These are phyloP conservation scores for Brassicogethes aeneus DNA, from an alignment of 2,888 invertebrate genomes.

Conservation along the genomic window DNA sequence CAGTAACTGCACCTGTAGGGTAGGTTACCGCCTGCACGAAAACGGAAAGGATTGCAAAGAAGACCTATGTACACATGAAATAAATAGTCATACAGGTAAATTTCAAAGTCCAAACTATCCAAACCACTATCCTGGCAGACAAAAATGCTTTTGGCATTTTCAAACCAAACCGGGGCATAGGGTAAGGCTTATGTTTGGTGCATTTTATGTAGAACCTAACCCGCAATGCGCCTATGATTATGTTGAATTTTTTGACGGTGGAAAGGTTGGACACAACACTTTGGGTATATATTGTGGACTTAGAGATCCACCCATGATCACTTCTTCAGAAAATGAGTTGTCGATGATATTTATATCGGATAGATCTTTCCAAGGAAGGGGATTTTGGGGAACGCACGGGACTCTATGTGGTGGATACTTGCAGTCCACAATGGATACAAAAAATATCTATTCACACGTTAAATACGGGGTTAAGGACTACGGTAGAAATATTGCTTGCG, in stretches of 20 bases:
- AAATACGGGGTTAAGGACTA: not conserved
- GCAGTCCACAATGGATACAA: not conserved
- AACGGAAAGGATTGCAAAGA: constrained; percentile 3
- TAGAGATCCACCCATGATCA: not conserved
- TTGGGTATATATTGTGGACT: not conserved
- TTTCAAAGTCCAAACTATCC: constrained; percentile 1
- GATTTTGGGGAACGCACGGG: not conserved
- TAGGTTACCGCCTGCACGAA: not conserved
- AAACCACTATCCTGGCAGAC: not conserved
- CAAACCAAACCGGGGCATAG: not conserved
- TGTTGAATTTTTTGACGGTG: not conserved
- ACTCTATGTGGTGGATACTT: not conserved
- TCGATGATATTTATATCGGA: constrained; percentile 1
- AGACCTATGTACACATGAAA: not conserved
- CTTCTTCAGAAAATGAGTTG: constrained; percentile 1
- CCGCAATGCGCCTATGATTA: not conserved
- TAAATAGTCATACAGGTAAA: not conserved
- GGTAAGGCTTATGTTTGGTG: not conserved
- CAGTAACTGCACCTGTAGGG: not conserved
- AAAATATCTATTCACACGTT: not conserved
- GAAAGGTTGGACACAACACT: not conserved
- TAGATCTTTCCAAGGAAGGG: not conserved
- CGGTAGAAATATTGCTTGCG: not conserved
- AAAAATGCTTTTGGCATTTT: not conserved
- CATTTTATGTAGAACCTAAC: not conserved